phyloP scores from a whole-genome alignment of 2,113 vertebrate genomes.

The Nothobranchius kuhntae region DNA sequence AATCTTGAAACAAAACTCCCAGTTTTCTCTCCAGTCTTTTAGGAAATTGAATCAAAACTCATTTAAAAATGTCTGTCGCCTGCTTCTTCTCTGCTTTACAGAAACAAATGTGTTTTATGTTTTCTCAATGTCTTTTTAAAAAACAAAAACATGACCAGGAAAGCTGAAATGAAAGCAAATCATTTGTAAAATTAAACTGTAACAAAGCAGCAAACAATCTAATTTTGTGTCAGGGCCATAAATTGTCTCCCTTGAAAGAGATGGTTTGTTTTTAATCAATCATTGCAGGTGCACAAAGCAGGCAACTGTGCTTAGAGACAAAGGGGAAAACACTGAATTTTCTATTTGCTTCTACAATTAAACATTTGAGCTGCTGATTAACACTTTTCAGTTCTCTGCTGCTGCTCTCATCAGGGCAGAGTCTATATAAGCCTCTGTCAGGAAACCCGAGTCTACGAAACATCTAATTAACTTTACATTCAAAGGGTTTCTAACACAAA shows the following conservation, averaged over 20 bases:
- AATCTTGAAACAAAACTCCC: conserved; percentile 38
- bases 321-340: conserved; percentile 53
- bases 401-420: conserved; percentile 14
- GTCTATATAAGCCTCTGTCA: background rate
- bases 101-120: conserved; percentile 9
- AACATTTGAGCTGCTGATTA: conserved; percentile 57
- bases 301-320: conserved; percentile 41
- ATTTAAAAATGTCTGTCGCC: conserved; percentile 1
- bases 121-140: conserved; percentile 19
- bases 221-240: conserved; percentile 46
- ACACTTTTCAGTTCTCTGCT: conserved; percentile 45
- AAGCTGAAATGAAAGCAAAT: conserved; percentile 45
- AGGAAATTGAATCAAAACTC: conserved; percentile 10
- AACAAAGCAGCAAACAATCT: conserved; percentile 54
- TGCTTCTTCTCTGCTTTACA: background rate
- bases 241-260: conserved; percentile 32
- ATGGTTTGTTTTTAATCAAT: conserved; percentile 56
- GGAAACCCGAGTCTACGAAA: no score
- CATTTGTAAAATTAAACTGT: conserved; percentile 54
- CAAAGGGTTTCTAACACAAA: no score
- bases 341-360: conserved; percentile 47
- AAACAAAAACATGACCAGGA: conserved; percentile 31
- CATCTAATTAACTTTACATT: no score
- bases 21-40: conserved; percentile 27
- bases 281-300: conserved; percentile 48